phyloP scores from a whole-genome alignment of 2,888 invertebrate species.

The Norana najaformis region DNA sequence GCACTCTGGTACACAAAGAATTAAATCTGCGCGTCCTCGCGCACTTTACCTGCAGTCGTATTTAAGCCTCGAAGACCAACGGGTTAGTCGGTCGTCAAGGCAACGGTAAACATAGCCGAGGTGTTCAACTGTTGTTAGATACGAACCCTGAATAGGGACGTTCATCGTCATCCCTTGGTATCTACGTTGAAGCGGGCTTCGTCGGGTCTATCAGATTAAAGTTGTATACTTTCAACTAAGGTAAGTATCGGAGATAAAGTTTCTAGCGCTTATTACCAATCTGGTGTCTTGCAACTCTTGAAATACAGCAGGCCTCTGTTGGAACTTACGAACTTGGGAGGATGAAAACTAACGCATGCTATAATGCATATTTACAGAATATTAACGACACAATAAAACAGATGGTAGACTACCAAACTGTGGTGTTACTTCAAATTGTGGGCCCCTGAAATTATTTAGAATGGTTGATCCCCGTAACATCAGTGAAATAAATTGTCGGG shows the following conservation, averaged over 20 bases:
- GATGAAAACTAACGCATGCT: background rate
- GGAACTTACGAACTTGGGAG: too few species aligned
- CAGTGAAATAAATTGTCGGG: too few species aligned
- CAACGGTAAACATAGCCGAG: background rate
- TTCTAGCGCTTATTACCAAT: too few species aligned
- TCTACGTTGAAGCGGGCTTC: background rate
- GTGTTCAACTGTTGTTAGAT: background rate
- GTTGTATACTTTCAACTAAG: background rate
- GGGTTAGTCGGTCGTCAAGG: background rate
- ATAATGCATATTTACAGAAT: background rate
- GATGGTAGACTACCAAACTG: background rate
- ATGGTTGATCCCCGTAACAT: too few species aligned
- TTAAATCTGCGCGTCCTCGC: background rate
- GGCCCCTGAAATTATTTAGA: too few species aligned
- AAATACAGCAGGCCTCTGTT: too few species aligned
- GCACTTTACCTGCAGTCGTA: too few species aligned
- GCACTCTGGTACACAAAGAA: background rate
- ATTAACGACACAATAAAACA: background rate
- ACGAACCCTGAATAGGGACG: background rate
- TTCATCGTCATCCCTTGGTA: background rate
- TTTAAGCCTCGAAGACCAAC: background rate
- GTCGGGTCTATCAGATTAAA: background rate
- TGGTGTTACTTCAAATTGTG: too few species aligned
- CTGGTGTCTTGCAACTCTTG: background rate
- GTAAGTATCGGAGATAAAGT: conserved; percentile 10